A percentile compares a stretch with the other conserved stretches of the same genome.
Evolutionary conservation across 2,797 vertebrate genomes (phyloP).

Genomic region (Muraenolepis orangiensis): DNA sequence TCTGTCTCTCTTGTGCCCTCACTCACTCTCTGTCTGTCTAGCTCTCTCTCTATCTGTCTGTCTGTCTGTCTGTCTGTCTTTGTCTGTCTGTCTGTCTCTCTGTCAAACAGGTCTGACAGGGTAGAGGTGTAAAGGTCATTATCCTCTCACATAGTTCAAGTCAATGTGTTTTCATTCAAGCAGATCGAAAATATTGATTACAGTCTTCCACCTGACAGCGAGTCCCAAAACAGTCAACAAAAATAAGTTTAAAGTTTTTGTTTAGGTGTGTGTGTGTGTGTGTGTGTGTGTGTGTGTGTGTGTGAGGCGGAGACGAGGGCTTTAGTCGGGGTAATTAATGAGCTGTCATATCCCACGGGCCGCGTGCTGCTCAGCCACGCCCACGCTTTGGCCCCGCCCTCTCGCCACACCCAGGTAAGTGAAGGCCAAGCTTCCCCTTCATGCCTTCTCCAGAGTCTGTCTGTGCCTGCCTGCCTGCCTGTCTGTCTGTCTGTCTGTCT

Average conservation of each 20-base stretch:
- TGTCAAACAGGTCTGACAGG: conserved; percentile 29
- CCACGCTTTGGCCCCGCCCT: conserved; percentile 16
- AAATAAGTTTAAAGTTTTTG: neutral
- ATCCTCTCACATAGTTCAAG: conserved; percentile 4
- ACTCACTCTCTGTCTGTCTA: neutral
- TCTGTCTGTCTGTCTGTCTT: neutral
- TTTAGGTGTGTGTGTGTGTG: too few relatives aligned
- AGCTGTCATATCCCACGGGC: conserved; percentile 56
- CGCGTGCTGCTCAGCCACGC: conserved; percentile 39
- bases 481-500: neutral
- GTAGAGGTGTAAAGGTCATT: conserved; percentile 35
- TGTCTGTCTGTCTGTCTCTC: neutral
- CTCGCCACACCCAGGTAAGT: conserved; percentile 21
- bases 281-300: too few relatives aligned
- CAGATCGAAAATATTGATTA: neutral
- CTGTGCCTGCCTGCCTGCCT: neutral
- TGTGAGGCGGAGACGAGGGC: neutral
- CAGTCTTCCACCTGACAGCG: neutral
- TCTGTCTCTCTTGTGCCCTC: neutral
- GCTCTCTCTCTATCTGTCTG: too few relatives aligned
- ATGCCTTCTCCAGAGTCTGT: conserved; percentile 2
- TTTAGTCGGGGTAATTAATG: conserved; percentile 49
- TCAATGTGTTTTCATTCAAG: conserved; percentile 1
- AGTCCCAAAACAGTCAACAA: neutral
- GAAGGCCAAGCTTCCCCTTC: conserved; percentile 31